Conservation (phyloP, 2,797 vertebrate species). For the Allobates femoralis region DNA sequence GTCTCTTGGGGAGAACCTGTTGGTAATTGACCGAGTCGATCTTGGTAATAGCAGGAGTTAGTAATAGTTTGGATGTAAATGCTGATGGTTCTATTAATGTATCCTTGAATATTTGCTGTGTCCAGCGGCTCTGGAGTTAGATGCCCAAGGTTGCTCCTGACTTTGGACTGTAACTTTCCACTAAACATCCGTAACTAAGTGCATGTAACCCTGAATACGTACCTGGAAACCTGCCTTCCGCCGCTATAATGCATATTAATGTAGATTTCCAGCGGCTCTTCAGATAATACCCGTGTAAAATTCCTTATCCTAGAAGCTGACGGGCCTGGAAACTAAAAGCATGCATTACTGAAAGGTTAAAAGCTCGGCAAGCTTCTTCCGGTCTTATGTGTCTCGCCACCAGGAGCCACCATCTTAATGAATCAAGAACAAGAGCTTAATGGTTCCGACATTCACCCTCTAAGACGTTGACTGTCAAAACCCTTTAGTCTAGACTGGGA, state of each 20-base stretch:
- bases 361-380: conserved; percentile 50
- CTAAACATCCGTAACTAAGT: conserved; percentile 1
- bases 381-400: conserved; percentile 52
- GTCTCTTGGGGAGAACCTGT: not conserved
- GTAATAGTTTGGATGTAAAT: not conserved
- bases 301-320: conserved; percentile 25
- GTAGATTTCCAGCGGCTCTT: not conserved
- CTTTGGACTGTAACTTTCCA: not conserved
- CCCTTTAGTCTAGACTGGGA: conserved; percentile 31
- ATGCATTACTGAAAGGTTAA: conserved; percentile 60
- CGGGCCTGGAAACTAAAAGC: conserved; percentile 57
- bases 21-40: not conserved
- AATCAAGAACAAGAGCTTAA: conserved; percentile 51
- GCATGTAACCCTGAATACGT: not conserved
- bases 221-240: not conserved
- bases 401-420: conserved; percentile 57
- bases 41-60: too few species aligned
- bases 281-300: conserved; percentile 27
- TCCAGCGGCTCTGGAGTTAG: not conserved
- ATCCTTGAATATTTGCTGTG: not conserved
- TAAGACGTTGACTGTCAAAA: conserved; percentile 28
- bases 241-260: conserved; percentile 8
- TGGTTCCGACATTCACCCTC: conserved; percentile 49
- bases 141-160: not conserved
- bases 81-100: not conserved